These are phyloP conservation scores for Cynopterus brachyotis DNA, from an alignment of 2,113 vertebrate species.

Conservation along the genomic window DNA sequence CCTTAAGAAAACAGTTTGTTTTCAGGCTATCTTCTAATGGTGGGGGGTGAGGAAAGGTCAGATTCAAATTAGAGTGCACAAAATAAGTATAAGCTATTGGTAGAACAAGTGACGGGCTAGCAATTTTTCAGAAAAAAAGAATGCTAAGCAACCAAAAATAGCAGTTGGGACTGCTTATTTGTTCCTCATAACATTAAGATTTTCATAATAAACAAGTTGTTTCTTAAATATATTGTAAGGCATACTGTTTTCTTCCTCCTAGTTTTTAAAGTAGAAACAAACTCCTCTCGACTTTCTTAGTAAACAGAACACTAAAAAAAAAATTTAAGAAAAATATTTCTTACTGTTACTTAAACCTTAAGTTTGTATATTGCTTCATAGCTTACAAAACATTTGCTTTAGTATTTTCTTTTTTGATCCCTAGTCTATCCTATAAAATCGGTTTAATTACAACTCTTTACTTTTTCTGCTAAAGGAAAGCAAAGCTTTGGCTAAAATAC, in stretches of 20 bases:
- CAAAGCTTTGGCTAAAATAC: background rate
- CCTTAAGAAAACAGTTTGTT: background rate
- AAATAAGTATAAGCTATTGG: background rate
- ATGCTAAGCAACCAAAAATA: background rate
- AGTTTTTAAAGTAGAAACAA: conserved; percentile 42
- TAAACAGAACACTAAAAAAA: background rate
- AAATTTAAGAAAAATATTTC: background rate
- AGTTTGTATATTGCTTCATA: background rate
- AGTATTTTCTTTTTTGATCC: conserved; percentile 27
- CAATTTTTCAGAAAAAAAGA: background rate
- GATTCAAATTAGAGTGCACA: background rate
- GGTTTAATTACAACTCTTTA: background rate
- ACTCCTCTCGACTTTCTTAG: background rate
- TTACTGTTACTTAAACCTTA: background rate
- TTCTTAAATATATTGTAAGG: conserved; percentile 18
- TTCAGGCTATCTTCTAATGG: background rate
- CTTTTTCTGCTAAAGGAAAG: background rate
- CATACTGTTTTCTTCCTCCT: background rate
- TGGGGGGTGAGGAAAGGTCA: background rate
- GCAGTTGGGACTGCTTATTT: background rate
- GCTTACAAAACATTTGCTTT: background rate
- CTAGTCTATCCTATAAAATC: background rate
- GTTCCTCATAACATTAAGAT: background rate
- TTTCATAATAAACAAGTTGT: background rate
- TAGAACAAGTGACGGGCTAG: background rate